phyloP scores from a whole-genome alignment of 1,140 invertebrate species.

The Solenopsis invicta region DNA sequence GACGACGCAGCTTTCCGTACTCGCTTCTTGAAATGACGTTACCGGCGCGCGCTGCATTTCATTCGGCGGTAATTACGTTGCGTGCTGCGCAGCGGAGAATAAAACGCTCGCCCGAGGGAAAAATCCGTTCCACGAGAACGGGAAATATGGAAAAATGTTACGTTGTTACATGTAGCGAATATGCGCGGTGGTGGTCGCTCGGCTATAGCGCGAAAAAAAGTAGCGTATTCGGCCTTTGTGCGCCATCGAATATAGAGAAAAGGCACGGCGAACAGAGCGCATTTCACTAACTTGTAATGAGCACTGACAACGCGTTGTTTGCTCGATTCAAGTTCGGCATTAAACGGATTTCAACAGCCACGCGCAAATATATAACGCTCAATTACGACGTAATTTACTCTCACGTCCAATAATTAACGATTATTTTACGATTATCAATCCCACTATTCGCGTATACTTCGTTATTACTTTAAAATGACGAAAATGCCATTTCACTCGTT shows the following conservation, averaged over 20 bases:
- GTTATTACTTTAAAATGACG: background rate
- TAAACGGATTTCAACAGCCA: constrained; percentile 32
- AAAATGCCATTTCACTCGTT: background rate
- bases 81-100: constrained; percentile 55
- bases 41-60: constrained; percentile 56
- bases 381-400: constrained; percentile 17
- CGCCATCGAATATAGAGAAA: constrained; percentile 30
- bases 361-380: constrained; percentile 21
- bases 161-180: constrained; percentile 46
- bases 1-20: constrained; percentile 45
- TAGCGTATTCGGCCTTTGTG: constrained; percentile 46
- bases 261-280: background rate
- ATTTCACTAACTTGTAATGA: constrained; percentile 47
- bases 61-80: constrained; percentile 62
- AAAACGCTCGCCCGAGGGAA: constrained; percentile 51
- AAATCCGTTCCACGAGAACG: constrained; percentile 48
- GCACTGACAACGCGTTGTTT: constrained; percentile 36
- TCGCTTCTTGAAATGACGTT: constrained; percentile 59
- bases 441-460: background rate
- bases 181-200: constrained; percentile 11
- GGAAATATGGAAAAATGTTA: constrained; percentile 63
- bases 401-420: constrained; percentile 15
- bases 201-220: constrained; percentile 15
- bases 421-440: background rate
- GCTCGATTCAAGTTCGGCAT: constrained; percentile 22